A percentile compares a stretch with the other conserved stretches of the same genome.
Evolutionary conservation across 2,797 vertebrate species (phyloP).

Genomic region (Mormyrops attenuatus): DNA sequence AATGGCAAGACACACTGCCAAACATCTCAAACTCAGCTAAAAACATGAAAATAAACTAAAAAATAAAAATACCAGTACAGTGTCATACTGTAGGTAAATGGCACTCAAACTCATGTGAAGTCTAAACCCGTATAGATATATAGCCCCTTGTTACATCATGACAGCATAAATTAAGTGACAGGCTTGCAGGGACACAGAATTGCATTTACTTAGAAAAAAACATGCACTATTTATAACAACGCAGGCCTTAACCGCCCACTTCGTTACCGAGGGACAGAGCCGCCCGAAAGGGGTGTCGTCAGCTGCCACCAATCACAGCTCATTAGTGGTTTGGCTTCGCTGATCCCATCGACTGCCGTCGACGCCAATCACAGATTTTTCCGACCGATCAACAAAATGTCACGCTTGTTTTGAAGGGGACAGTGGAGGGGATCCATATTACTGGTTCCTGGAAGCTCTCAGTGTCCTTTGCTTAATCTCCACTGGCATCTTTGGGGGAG

Average conservation of each 20-base stretch:
- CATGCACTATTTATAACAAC: constrained; percentile 17
- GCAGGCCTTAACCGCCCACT: constrained; percentile 13
- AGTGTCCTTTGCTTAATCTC: constrained; percentile 30
- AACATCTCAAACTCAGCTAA: not conserved
- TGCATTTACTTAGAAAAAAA: constrained; percentile 14
- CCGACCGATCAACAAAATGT: constrained; percentile 39
- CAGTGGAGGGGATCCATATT: constrained; percentile 23
- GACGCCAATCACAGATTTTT: constrained; percentile 48
- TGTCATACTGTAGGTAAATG: constrained; percentile 2
- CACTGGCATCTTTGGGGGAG: not conserved
- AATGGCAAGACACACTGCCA: not conserved
- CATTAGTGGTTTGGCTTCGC: constrained; percentile 47
- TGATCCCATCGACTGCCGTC: constrained; percentile 40
- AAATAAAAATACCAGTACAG: not conserved
- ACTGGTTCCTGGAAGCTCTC: constrained; percentile 43
- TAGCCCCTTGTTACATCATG: constrained; percentile 10
- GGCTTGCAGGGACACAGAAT: not conserved
- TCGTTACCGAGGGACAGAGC: constrained; percentile 30
- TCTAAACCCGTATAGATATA: constrained; percentile 21
- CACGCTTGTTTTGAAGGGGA: not conserved
- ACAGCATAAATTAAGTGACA: not conserved
- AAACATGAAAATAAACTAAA: not conserved
- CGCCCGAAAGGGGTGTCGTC: not conserved
- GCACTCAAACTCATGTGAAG: constrained; percentile 12
- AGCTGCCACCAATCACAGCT: not conserved